Evolutionary conservation across 2,888 invertebrate genomes (phyloP).

Genomic region (Stomorhina lunata): DNA sequence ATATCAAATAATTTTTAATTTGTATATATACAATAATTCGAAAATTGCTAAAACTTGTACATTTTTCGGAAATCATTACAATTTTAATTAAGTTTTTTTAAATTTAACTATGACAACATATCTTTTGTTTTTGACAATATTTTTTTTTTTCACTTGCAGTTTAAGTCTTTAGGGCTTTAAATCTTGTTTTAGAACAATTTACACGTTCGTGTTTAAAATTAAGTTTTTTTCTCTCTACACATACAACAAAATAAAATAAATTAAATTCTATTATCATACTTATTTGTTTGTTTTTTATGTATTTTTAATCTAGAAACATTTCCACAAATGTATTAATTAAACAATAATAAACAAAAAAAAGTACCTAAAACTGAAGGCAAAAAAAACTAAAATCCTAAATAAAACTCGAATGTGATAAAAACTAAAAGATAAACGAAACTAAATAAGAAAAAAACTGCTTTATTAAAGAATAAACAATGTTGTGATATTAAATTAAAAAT

Average conservation of each 20-base stretch:
- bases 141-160: not conserved
- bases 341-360: slow-evolving; percentile 43
- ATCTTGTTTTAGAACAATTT: no score
- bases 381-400: slow-evolving; percentile 59
- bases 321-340: slow-evolving; percentile 70
- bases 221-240: not conserved
- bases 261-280: slow-evolving; percentile 16
- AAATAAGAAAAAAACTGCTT: slow-evolving; percentile 35
- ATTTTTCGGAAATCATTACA: no score
- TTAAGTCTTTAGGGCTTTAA: not conserved
- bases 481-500: slow-evolving; percentile 61
- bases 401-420: slow-evolving; percentile 66
- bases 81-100: no score
- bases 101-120: no score
- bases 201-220: not conserved
- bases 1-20: no score
- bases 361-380: slow-evolving; percentile 22
- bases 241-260: slow-evolving; percentile 1
- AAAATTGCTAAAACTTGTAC: no score
- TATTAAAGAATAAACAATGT: slow-evolving; percentile 51
- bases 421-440: not conserved
- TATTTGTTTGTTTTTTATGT: slow-evolving; percentile 57
- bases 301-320: slow-evolving; percentile 71
- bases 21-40: no score
- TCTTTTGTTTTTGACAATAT: no score